phyloP scores from a whole-genome alignment of 1,140 invertebrate species.

The Amyelois transitella region DNA sequence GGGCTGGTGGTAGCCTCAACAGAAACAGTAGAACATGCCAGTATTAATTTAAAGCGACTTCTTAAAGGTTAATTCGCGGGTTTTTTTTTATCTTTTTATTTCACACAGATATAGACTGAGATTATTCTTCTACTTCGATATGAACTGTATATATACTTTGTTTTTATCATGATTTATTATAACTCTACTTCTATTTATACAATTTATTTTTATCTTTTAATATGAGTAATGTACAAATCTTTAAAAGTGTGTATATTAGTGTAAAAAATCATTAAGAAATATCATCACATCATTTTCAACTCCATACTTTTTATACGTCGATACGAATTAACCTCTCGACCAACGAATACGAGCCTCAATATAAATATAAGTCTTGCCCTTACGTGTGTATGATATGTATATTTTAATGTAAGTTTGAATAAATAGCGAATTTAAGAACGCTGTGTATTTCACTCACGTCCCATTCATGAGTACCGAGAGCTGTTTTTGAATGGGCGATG shows the following conservation, averaged over 20 bases:
- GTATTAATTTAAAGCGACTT: constrained; percentile 11
- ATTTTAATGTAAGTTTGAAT: neutral
- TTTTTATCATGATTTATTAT: no score
- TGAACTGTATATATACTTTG: neutral
- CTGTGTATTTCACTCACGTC: neutral
- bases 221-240: no score
- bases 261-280: no score
- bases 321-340: neutral
- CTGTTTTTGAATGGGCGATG: neutral
- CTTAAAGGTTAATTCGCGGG: neutral
- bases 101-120: neutral
- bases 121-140: neutral
- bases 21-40: constrained; percentile 5
- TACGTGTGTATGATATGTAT: neutral
- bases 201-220: no score
- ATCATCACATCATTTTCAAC: no score
- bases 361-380: neutral
- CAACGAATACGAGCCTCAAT: neutral
- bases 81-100: neutral
- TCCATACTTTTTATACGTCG: neutral
- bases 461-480: neutral
- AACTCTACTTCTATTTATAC: no score
- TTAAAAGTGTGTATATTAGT: no score
- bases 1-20: constrained; percentile 40
- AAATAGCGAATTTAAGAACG: neutral